Base-by-base conservation (phyloP, 1,140 invertebrate species). In the Planococcus citri region DNA sequence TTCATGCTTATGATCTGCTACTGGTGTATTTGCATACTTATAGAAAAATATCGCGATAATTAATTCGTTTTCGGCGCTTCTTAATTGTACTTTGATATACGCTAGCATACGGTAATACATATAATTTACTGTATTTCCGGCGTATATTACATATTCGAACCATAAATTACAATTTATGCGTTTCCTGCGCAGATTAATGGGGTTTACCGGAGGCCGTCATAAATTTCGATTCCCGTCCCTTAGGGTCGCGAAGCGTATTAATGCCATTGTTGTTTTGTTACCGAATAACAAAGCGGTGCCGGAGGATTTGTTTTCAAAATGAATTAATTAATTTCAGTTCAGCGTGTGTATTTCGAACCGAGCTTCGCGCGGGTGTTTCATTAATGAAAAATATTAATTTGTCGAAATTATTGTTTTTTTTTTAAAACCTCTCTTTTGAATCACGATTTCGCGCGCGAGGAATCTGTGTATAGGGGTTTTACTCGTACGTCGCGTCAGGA, bases 121-220 rank as follows among this genome's bases (percentile, higher is more conserved):
- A 64, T 64, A 25, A 64, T 64, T 64, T 20, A 25, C 60, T 1
- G 22, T 20, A 25, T 27, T 64, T 64, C 60, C 60, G 60, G 25
- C 21, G 22, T 64, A 25, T 27, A 64, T 64, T 25, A 25, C 60
- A 21, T 10, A 64, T 22, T 64, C 60, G 60, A 64, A 27, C 20
- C 60, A 64, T 64, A 64, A 64, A 64, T 64, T 64, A 64, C 60
- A 64, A 64, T 64, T 64, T 64, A 64, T 27, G 60, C 60, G 21
- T 64, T 27, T 64, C 60, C 60, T 25, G 60, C 60, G 60, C 60
- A 64, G 60, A 24, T 64, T 51, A 24, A 64, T 64, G 60, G 21
- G 20, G 20, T 64, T 27, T 64, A 64, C 60, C 25, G 22, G 21
- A 24, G 60, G 60, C 25, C 22, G 22, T 64, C 60, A 27, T 64